A percentile compares a stretch with the other conserved stretches of the same genome.
These are phyloP conservation scores for Dascyllus trimaculatus DNA, from an alignment of 2,113 vertebrate genomes.

Conservation along the genomic window DNA sequence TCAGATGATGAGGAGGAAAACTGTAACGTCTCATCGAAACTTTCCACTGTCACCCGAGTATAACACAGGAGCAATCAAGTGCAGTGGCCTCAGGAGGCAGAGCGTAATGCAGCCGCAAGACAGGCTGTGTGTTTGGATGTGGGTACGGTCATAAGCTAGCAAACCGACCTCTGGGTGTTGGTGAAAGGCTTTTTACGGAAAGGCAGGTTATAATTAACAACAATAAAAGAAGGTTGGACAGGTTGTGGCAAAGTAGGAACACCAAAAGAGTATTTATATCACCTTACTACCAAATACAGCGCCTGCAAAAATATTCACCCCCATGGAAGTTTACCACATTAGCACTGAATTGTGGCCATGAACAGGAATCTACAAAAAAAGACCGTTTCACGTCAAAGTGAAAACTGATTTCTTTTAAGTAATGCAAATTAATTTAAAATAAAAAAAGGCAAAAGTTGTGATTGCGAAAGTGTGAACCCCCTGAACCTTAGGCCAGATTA, in stretches of 20 bases:
- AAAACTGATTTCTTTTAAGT: too few species aligned
- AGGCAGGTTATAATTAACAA: neutral
- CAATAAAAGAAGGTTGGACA: neutral
- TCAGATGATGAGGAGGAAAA: neutral
- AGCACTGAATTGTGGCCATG: too few species aligned
- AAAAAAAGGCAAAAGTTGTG: too few species aligned
- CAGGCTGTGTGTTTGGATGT: slow-evolving; percentile 9
- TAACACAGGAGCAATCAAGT: neutral
- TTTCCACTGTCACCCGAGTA: slow-evolving; percentile 4
- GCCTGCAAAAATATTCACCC: too few species aligned
- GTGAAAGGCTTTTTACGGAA: slow-evolving; percentile 2
- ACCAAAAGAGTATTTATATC: neutral
- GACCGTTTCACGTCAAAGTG: too few species aligned
- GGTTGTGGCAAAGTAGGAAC: neutral
- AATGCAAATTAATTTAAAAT: too few species aligned
- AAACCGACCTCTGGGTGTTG: slow-evolving; percentile 15
- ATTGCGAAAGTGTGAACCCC: too few species aligned
- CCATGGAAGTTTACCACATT: neutral
- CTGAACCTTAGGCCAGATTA: too few species aligned
- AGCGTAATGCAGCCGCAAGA: slow-evolving; percentile 13
- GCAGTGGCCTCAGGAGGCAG: slow-evolving; percentile 5
- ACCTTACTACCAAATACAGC: neutral
- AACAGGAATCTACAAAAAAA: too few species aligned
- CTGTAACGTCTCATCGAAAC: slow-evolving; percentile 15
- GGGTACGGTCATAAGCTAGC: neutral